Evolutionary conservation across 2,888 invertebrate genomes (phyloP), one percentile per base, ranked within the genome.

Genomic region (Orchesella flavescens): DNA sequence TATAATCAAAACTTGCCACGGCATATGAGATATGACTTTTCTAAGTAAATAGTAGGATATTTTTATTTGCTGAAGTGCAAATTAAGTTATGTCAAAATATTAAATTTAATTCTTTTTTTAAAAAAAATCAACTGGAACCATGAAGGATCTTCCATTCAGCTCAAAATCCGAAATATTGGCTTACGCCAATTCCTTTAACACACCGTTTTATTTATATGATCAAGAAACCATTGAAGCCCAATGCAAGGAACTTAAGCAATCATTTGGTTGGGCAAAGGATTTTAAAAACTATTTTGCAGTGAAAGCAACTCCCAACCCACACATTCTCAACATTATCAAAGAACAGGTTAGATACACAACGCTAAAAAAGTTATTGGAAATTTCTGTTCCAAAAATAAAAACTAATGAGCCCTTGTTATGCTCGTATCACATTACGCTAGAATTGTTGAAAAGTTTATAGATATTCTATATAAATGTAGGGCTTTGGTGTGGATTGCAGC

Each of bases 251-350:
- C 53, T 80, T 2, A 63, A 73, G 15, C n/a, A 49, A 13, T 63
- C 77, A 10, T 83, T 77, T 71, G n/a, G 21, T 4, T 83, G 83
- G 83, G 72, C 57, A 34, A 13, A 44, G 7, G 66, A 55, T 0
- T 76, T 83, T 43, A 59, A 69, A 66, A 83, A 83, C 55, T 77
- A 77, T 66, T 83, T 83, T 71, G 83, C 83, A 2, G 77, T 83
- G n/a, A 83, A 83, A 72, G 83, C 83, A n/a, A 83, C 71, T 1
- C 83, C 83, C 43, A 83, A 72, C 57, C 83, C 83, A 9, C 44
- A 69, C 12, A 83, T 83, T 57, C 59, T 83, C 10, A 53, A 53
- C 13, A 65, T 83, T 63, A 43, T 83, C n/a, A 83, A 77, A 44
- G 72, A 77, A n/a, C 71, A 83, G 73, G 80, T 80, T 24, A 13